Evolutionary conservation across 1,140 invertebrate species (phyloP), one percentile per base, ranked within the genome.

Genomic region (Varroa destructor): DNA sequence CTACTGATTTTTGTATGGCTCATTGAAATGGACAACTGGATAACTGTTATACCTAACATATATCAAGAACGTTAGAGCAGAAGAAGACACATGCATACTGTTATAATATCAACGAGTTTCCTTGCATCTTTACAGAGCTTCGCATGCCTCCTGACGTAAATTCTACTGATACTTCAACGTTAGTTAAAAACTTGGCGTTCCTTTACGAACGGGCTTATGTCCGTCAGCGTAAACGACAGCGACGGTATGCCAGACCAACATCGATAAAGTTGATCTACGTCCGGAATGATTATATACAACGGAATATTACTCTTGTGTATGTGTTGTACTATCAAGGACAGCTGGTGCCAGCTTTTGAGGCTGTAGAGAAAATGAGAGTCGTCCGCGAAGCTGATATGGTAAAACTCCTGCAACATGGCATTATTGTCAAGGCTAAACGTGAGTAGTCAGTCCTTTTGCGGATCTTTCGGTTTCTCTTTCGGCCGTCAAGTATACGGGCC

Each of bases 361-460:
- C 61, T 36, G 61, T 67, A 3, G 37, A 67, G 36, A 67, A 40
- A 37, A 67, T 67, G 12, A 12, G 37, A 1, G 14, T 67, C 8
- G 61, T 67, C 2, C 61, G 14, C 10, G 40, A 67, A 25, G 61
- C 36, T 40, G 61, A 67, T 8, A 67, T 67, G 61, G 61, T 36
- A 8, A 67, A 67, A 67, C 10, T 67, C 40, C 61, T 67, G 40
- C 1, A 40, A 67, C 61, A 67, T 37, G 61, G 61, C 8, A 46
- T 67, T 3, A 67, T 67, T 8, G 61, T 67, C 37, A 67, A 67
- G 8, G 61, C 61, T 4, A 67, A 67, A 37, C 61, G 61, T 67
- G 37, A 67, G 61, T 40, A 25, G 25, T 25, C 25, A 25, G 25
- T 25, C 25, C 25, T 25, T 25, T 25, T 25, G 25, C 25, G 25